Conservation (phyloP, 2,888 invertebrate genomes). For the Arenicola marina region DNA sequence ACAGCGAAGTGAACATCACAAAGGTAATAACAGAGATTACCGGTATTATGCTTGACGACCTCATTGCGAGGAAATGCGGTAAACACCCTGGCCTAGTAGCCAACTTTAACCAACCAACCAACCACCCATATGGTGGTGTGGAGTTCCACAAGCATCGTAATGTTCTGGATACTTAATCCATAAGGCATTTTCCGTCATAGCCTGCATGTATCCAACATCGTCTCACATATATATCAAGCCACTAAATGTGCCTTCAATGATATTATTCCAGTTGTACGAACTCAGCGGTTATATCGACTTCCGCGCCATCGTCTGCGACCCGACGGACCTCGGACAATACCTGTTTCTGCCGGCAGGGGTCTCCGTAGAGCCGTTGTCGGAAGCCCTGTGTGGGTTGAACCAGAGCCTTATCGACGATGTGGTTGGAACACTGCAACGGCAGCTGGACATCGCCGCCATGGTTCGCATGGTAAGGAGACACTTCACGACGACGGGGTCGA, state of each 20-base stretch:
- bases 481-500: too few relatives aligned
- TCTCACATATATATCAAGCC: too few relatives aligned
- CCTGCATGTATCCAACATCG: too few relatives aligned
- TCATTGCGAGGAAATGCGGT: too few relatives aligned
- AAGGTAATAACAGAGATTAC: background rate
- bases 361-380: background rate
- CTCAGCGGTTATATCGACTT: background rate
- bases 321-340: background rate
- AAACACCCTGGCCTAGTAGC: too few relatives aligned
- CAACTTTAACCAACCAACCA: too few relatives aligned
- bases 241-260: background rate
- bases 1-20: background rate
- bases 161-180: too few relatives aligned
- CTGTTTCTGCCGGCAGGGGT: background rate
- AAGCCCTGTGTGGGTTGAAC: background rate
- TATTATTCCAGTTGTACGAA: background rate
- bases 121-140: too few relatives aligned
- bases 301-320: background rate
- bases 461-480: constrained; percentile 2
- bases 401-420: background rate
- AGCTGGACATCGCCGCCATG: background rate
- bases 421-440: background rate
- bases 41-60: too few relatives aligned
- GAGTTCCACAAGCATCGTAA: too few relatives aligned
- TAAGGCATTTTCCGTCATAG: too few relatives aligned